Base-by-base conservation (phyloP, 2,113 vertebrate genomes). In the Coreoperca whiteheadi region DNA sequence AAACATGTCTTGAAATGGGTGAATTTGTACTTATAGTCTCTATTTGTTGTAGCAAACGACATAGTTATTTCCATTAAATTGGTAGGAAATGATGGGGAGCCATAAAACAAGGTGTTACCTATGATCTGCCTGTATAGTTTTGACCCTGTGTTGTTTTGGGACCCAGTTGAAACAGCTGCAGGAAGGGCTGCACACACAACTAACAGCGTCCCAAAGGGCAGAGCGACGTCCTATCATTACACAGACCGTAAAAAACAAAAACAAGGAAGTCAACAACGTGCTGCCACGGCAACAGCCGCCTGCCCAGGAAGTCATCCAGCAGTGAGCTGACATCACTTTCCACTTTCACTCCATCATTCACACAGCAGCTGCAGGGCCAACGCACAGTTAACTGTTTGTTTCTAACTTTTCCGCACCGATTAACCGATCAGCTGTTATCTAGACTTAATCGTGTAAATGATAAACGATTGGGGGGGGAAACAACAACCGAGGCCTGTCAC, bases 261-360 rank as follows among this genome's bases (percentile, higher is more conserved):
- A 87, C 83, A 88, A 86, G 88, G 83, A 91, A 87, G 68, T 88
- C 79, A 85, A 77, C 63, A 79, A 39, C 67, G 16, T 14, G 77
- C 48, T 73, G 64, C 77, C 66, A 3, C 74, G 83, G 86, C 85
- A 87, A 88, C 59, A 66, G 51, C 30, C 10, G 73, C 79, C 88
- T 93, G 87, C 91, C 53, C 88, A 86, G 89, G 91, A 94, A 93
- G 85, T 91, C 34, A 57, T 91, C 79, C 70, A 64, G n/a, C 73
- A 25, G 34, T 2, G 37, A 43, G 11, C 72, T 87, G 80, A 75
- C 89, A 60, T 77, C 77, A 73, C 39, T 70, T 90, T 86, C 79
- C 51, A 51, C 77, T 88, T 79, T 86, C 81, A 20, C 48, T 77
- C 16, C 8, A 3, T 67, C 69, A 15, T 15, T 63, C 37, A 11